Evolutionary conservation across 2,797 vertebrate species (phyloP), one percentile per base, ranked within the genome.

Genomic region (Tarsius wallacei): DNA sequence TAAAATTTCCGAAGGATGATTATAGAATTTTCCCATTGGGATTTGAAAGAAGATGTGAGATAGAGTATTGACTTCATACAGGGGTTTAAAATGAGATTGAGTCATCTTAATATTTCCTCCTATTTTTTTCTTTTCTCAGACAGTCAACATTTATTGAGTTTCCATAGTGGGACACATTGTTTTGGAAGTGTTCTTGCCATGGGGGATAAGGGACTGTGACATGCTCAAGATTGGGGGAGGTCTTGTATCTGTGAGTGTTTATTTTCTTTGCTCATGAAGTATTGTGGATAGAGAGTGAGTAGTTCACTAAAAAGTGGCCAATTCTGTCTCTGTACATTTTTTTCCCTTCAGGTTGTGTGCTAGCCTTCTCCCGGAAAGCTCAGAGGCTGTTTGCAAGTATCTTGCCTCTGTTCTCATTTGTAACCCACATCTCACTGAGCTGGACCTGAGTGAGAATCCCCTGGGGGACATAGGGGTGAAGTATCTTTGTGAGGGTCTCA

Each of bases 401-500:
- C 96, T 97, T 70, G 89, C 81, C 53, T 95, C 82, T 94, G 88
- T 95, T 91, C 70, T 98, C 10, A 83, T 77, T 63, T 83, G 71
- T 47, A 98, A 89, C 81, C 53, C 78, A 83, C 24, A 93, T 49
- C 86, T 98, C 64, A 97, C 22, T 57, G 96, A 97, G 3, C 85
- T 97, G 59, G 87, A 95, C 42, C 66, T 97, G 71, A 95, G 70
- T 93, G 87, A 86, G 87, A 97, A 97, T 93, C 57, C 81, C n/a
- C 70, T 97, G 68, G 89, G 76, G 26, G 76, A 97, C 70, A 77
- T 36, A 51, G 92, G 93, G 12, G 80, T 96, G 66, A 97, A 97
- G 47, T 80, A 90, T 86, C 94, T 98, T 70, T 96, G 97, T 95
- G 91, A 95, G 21, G 73, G 93, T 73, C 84, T 97, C 83, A 96